Evolutionary conservation across 2,888 invertebrate species (phyloP), one percentile per base, ranked within the genome.

Genomic region (Hydropsyche betteni): DNA sequence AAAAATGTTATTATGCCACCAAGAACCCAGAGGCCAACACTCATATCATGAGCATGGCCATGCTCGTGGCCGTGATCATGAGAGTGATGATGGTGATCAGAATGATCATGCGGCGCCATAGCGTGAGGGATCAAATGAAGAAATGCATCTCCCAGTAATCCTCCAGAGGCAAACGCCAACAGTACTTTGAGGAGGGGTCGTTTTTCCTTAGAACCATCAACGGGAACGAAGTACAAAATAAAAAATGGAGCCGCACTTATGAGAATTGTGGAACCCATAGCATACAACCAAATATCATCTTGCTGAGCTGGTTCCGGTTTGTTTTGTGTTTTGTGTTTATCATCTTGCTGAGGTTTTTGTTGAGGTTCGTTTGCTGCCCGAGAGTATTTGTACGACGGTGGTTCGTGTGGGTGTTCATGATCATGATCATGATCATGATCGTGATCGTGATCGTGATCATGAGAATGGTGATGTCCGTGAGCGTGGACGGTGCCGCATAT

Each of bases 61-160:
- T 86, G 88, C 75, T 86, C 88, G 8, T 86, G 84, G 44, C 85
- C 88, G 55, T 82, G 83, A 73, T 85, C 82, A 24, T 80, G 82
- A 80, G 91, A 90, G 0, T 86, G 83, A 82, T 93, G 90, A 10
- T 85, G 83, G 80, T 90, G 89, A 80, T 88, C 86, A 0, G 82
- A 80, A 74, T 84, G 83, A 10, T 81, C 80, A 69, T 88, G 87
- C 0, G 91, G 90, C 80, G 88, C 88, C 38, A 93, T 89, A 68
- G 99, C 98, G 85, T 99, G 99, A 0, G 99, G 99, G 82, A 99
- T 99, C 79, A 99, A 88, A 86, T 99, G 99, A 5, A 99, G 89
- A 85, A 99, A 99, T 0, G 99, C 99, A 88, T 99, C 99, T 6
- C 99, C 99, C 0, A 99, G 88, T 12, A 99, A 89, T 68, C 99